Evolutionary conservation across 2,888 invertebrate species (phyloP).

Genomic region (Chloroclystis v-ata): DNA sequence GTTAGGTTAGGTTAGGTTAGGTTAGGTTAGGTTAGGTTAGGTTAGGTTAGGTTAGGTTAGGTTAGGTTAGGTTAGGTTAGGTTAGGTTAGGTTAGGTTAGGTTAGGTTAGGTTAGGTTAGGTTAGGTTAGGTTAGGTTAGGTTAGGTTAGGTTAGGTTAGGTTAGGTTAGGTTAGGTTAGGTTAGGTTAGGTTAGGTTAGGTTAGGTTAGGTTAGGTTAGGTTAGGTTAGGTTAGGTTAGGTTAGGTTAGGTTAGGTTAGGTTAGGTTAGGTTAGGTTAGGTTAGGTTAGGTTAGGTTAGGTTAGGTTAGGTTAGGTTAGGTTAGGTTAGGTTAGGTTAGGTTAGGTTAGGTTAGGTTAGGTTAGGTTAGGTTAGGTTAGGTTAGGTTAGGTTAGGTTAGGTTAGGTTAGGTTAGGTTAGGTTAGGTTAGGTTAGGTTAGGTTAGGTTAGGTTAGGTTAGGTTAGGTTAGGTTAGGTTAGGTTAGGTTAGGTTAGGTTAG

Average conservation of each 20-base stretch:
- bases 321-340: conserved; percentile 30
- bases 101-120: conserved; percentile 4
- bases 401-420: conserved; percentile 16
- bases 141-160: conserved; percentile 20
- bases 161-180: conserved; percentile 23
- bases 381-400: conserved; percentile 16
- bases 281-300: conserved; percentile 34
- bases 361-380: conserved; percentile 17
- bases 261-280: conserved; percentile 35
- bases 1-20: conserved; percentile 23
- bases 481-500: conserved; percentile 17
- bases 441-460: conserved; percentile 11
- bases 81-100: conserved; percentile 18
- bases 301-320: conserved; percentile 33
- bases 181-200: conserved; percentile 23
- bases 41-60: conserved; percentile 20
- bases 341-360: conserved; percentile 16
- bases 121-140: conserved; percentile 18
- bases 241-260: conserved; percentile 31
- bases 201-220: conserved; percentile 21
- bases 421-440: conserved; percentile 15
- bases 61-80: conserved; percentile 20
- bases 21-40: conserved; percentile 23
- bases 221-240: conserved; percentile 13
- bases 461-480: conserved; percentile 14